phyloP scores from a whole-genome alignment of 2,888 invertebrate species.

The Cephus sareptanus region DNA sequence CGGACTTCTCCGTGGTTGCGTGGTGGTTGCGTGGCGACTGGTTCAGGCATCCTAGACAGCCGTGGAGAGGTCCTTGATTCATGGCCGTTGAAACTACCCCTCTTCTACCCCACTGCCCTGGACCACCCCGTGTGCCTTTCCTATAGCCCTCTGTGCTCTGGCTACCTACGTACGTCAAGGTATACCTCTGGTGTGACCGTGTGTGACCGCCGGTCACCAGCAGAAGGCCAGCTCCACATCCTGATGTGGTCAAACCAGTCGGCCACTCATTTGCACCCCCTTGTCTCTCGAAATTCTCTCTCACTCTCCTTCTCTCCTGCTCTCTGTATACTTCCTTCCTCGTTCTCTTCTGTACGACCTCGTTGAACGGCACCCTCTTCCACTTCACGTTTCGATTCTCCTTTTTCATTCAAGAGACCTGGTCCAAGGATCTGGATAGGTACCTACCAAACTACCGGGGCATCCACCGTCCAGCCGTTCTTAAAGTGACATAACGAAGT shows the following conservation, averaged over 20 bases:
- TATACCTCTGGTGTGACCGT: background rate
- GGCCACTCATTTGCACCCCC: slow-evolving; percentile 56
- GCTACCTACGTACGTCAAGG: background rate
- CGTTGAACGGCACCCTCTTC: background rate
- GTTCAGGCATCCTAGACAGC: slow-evolving; percentile 18
- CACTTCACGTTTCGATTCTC: slow-evolving; percentile 20
- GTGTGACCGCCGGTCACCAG: background rate
- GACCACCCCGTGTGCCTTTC: background rate
- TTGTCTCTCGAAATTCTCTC: slow-evolving; percentile 39
- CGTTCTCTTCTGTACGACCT: slow-evolving; percentile 10
- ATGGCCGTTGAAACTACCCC: slow-evolving; percentile 17
- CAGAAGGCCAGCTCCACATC: slow-evolving; percentile 34
- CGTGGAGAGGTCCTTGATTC: slow-evolving; percentile 31
- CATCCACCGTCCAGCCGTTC: slow-evolving; percentile 24
- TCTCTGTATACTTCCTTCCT: slow-evolving; percentile 18
- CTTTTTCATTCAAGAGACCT: slow-evolving; percentile 22
- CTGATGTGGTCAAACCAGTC: slow-evolving; percentile 49
- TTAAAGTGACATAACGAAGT: slow-evolving; percentile 40
- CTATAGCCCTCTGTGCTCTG: background rate
- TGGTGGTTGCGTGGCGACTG: slow-evolving; percentile 2
- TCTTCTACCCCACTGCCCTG: background rate
- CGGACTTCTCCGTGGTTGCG: background rate
- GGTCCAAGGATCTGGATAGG: background rate
- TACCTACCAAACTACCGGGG: slow-evolving; percentile 3
- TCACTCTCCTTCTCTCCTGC: slow-evolving; percentile 23